phyloP scores from a whole-genome alignment of 1,140 invertebrate genomes.

The Acromyrmex charruanus region DNA sequence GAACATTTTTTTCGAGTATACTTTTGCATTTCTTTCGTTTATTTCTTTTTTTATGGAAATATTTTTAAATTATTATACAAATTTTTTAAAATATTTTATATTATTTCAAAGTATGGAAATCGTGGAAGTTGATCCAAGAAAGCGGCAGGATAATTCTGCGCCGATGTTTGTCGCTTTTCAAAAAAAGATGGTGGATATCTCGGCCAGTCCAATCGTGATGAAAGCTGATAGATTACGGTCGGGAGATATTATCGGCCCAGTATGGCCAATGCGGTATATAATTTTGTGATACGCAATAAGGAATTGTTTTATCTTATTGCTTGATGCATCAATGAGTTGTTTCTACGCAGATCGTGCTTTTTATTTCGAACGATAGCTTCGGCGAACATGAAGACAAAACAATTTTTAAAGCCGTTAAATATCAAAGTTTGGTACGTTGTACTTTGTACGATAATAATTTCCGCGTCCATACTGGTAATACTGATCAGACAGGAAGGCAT shows the following conservation, averaged over 20 bases:
- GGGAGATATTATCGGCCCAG: slow-evolving; percentile 68
- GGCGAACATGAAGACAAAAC: slow-evolving; percentile 46
- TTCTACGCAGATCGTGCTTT: slow-evolving; percentile 64
- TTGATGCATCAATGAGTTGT: neutral
- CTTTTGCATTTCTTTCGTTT: neutral
- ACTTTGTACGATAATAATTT: slow-evolving; percentile 27
- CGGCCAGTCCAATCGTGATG: slow-evolving; percentile 67
- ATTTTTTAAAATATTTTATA: neutral
- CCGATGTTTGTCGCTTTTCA: slow-evolving; percentile 71
- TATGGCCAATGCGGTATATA: slow-evolving; percentile 71
- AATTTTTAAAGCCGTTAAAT: slow-evolving; percentile 71
- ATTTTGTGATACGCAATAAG: neutral
- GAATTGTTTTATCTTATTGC: neutral
- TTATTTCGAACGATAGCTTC: slow-evolving; percentile 74
- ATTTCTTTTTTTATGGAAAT: neutral
- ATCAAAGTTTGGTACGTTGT: slow-evolving; percentile 66
- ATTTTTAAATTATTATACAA: neutral
- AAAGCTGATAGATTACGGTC: slow-evolving; percentile 53
- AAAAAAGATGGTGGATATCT: slow-evolving; percentile 60
- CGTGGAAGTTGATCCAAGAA: slow-evolving; percentile 55
- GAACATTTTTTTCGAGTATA: neutral
- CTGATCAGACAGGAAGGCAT: slow-evolving; percentile 59
- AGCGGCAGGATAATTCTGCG: slow-evolving; percentile 63
- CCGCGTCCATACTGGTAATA: slow-evolving; percentile 42
- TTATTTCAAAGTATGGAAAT: slow-evolving; percentile 57